These are phyloP conservation scores for Drosophila obscura DNA, from an alignment of 1,140 invertebrate species.

Conservation along the genomic window DNA sequence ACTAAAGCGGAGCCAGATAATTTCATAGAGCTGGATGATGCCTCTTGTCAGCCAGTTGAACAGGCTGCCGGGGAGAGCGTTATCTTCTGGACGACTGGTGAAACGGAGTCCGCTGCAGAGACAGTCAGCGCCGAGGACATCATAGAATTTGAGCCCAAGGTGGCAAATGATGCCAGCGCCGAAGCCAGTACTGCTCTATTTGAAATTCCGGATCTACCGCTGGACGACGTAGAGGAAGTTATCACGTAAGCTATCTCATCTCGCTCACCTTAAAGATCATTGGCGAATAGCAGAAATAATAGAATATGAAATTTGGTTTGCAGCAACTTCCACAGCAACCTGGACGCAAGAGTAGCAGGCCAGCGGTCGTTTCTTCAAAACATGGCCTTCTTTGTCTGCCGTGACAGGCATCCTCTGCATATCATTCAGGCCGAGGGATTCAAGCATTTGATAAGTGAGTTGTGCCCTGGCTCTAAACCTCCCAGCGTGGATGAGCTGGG, in stretches of 20 bases:
- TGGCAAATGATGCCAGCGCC: conserved; percentile 1
- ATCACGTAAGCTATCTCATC: background rate
- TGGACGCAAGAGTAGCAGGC: background rate
- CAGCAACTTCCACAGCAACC: background rate
- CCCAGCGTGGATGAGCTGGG: conserved; percentile 28
- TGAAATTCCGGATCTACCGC: conserved; percentile 10
- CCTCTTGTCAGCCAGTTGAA: too few relatives aligned
- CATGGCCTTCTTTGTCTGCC: conserved; percentile 51
- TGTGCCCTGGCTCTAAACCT: conserved; percentile 18
- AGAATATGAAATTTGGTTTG: background rate
- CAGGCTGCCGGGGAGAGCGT: too few relatives aligned
- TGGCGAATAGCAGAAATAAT: background rate
- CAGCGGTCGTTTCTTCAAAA: background rate
- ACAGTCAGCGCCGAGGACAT: conserved; percentile 43
- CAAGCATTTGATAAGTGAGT: conserved; percentile 17
- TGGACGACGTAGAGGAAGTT: conserved; percentile 4
- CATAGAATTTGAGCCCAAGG: conserved; percentile 54
- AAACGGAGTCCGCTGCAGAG: conserved; percentile 16
- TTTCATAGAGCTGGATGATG: too few relatives aligned
- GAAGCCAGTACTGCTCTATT: background rate
- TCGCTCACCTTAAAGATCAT: too few relatives aligned
- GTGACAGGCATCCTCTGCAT: conserved; percentile 34
- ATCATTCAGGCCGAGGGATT: conserved; percentile 42
- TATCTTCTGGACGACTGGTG: too few relatives aligned
- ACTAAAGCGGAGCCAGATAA: conserved; percentile 6